phyloP scores from a whole-genome alignment of 2,113 vertebrate species.

The Tupaia chinensis region DNA sequence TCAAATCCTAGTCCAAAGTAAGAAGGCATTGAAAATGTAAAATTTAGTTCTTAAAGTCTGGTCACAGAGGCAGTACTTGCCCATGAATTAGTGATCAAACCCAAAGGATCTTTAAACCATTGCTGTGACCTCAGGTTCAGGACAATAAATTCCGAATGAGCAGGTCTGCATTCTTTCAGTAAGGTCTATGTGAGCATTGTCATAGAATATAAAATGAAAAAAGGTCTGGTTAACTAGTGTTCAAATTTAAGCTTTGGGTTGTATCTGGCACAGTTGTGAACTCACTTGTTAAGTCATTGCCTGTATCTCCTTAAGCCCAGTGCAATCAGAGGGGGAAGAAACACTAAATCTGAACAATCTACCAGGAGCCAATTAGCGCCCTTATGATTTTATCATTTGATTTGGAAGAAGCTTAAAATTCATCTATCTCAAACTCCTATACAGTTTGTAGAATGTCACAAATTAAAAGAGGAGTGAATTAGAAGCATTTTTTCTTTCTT shows the following conservation, averaged over 20 bases:
- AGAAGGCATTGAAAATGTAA: constrained; percentile 50
- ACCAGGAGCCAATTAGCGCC: background rate
- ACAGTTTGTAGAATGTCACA: background rate
- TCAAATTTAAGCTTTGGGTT: constrained; percentile 7
- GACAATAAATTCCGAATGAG: background rate
- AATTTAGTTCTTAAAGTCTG: constrained; percentile 55
- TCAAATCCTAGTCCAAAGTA: constrained; percentile 62
- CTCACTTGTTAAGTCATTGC: constrained; percentile 24
- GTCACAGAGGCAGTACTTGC: constrained; percentile 29
- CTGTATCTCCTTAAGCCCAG: background rate
- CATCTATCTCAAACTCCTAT: background rate
- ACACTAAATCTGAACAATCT: background rate
- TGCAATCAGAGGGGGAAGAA: constrained; percentile 10
- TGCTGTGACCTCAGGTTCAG: background rate
- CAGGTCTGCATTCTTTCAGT: background rate
- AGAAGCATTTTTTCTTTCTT: constrained; percentile 29
- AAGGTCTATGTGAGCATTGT: background rate
- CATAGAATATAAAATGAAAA: background rate
- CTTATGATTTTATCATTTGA: constrained; percentile 14
- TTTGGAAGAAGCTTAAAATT: constrained; percentile 41
- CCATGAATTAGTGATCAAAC: constrained; percentile 31
- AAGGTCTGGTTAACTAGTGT: constrained; percentile 2
- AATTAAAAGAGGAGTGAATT: background rate
- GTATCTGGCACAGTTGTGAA: background rate
- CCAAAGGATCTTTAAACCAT: background rate